These are phyloP conservation scores for Hemibagrus guttatus DNA, from an alignment of 2,797 vertebrate species.

Conservation along the genomic window DNA sequence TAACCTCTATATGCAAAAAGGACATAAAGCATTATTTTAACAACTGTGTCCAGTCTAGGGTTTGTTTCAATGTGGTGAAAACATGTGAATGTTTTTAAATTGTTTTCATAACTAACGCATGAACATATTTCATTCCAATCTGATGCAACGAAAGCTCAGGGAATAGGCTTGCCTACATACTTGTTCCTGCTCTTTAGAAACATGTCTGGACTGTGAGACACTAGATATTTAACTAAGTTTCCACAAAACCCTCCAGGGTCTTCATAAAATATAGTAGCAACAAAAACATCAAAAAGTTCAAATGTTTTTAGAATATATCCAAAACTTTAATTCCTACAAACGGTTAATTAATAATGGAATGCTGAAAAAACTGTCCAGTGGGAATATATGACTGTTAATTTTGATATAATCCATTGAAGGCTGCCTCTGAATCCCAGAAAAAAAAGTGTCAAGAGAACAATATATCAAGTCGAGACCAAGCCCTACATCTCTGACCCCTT, in stretches of 20 bases:
- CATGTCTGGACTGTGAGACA: slow-evolving; percentile 23
- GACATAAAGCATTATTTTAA: no score
- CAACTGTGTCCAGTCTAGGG: background rate
- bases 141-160: slow-evolving; percentile 25
- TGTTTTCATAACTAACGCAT: slow-evolving; percentile 11
- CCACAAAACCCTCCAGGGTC: background rate
- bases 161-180: slow-evolving; percentile 31
- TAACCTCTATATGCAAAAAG: background rate
- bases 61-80: background rate
- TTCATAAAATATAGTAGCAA: slow-evolving; percentile 7
- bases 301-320: background rate
- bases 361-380: background rate
- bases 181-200: slow-evolving; percentile 22
- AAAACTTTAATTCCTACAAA: slow-evolving; percentile 3
- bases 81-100: background rate
- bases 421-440: background rate
- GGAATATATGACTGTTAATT: background rate
- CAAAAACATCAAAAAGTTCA: background rate
- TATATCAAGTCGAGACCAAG: background rate
- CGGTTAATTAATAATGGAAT: background rate
- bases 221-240: background rate
- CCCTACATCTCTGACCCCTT: slow-evolving; percentile 56
- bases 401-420: background rate
- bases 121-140: slow-evolving; percentile 23
- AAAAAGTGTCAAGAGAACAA: background rate